Evolutionary conservation across 2,113 vertebrate species (phyloP).

Genomic region (Leptobrachium ailaonicum): DNA sequence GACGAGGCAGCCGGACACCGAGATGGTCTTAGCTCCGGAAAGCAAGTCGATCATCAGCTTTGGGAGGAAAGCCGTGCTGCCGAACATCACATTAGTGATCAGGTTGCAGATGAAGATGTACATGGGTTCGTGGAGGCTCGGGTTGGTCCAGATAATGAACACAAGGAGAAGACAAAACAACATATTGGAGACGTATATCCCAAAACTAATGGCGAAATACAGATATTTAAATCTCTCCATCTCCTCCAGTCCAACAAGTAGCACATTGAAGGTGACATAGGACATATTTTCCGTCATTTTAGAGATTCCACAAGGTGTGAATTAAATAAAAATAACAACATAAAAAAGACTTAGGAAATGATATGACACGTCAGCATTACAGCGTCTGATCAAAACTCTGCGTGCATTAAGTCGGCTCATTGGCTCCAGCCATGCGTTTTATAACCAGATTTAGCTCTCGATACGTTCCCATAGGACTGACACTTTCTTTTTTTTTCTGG

Average conservation of each 20-base stretch:
- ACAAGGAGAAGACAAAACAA: not conserved
- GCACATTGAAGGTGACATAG: too few species aligned
- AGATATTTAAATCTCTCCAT: not conserved
- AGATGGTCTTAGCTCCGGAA: not conserved
- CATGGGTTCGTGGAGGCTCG: slow-evolving; percentile 10
- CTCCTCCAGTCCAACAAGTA: slow-evolving; percentile 6
- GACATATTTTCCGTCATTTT: too few species aligned
- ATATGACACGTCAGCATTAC: too few species aligned
- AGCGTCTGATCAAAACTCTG: too few species aligned
- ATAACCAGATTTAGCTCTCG: too few species aligned
- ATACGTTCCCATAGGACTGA: too few species aligned
- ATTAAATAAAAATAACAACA: too few species aligned
- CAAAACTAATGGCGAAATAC: not conserved
- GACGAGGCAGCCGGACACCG: not conserved
- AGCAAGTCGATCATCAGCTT: slow-evolving; percentile 19
- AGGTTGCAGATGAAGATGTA: slow-evolving; percentile 21
- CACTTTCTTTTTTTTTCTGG: too few species aligned
- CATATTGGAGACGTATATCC: not conserved
- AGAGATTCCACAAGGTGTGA: too few species aligned
- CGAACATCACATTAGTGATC: not conserved
- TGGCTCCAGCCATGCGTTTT: too few species aligned
- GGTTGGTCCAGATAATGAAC: not conserved
- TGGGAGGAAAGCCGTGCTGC: not conserved
- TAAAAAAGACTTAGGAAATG: too few species aligned
- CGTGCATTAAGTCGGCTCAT: too few species aligned